These are phyloP conservation scores for Hyposoter dolosus DNA, from an alignment of 2,888 invertebrate species.

Conservation along the genomic window DNA sequence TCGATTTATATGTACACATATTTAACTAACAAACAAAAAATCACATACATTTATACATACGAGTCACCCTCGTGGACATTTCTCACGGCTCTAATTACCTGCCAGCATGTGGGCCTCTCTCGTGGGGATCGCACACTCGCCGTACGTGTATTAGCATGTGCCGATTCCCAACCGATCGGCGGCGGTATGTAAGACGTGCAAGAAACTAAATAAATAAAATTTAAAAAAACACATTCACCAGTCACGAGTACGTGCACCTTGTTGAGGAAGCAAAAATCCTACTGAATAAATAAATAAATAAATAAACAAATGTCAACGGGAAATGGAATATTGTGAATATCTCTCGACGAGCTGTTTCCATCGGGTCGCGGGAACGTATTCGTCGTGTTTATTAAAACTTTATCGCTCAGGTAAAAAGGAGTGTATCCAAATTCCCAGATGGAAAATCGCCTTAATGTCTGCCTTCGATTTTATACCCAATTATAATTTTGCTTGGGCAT, in stretches of 20 bases:
- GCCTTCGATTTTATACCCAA: too few species aligned
- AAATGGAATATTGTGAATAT: not conserved
- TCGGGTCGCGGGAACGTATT: not conserved
- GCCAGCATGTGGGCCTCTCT: slow-evolving; percentile 76
- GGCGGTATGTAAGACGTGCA: slow-evolving; percentile 43
- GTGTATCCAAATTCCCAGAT: not conserved
- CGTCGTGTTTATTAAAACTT: not conserved
- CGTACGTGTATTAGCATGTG: slow-evolving; percentile 77
- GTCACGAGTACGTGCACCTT: slow-evolving; percentile 67
- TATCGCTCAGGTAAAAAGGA: not conserved
- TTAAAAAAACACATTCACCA: slow-evolving; percentile 31
- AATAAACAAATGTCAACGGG: slow-evolving; percentile 29
- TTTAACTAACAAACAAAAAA: not conserved
- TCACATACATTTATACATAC: slow-evolving; percentile 64
- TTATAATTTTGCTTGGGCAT: too few species aligned
- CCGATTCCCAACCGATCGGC: slow-evolving; percentile 74
- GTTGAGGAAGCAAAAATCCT: slow-evolving; percentile 53
- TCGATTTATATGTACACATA: slow-evolving; percentile 56
- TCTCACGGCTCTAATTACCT: slow-evolving; percentile 80
- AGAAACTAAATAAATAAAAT: slow-evolving; percentile 24
- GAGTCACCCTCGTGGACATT: slow-evolving; percentile 75
- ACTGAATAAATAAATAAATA: slow-evolving; percentile 64
- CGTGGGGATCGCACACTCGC: slow-evolving; percentile 60
- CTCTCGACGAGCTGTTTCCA: not conserved
- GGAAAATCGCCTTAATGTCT: not conserved